phyloP scores from a whole-genome alignment of 2,888 invertebrate species.

The Synergus laeviventris region DNA sequence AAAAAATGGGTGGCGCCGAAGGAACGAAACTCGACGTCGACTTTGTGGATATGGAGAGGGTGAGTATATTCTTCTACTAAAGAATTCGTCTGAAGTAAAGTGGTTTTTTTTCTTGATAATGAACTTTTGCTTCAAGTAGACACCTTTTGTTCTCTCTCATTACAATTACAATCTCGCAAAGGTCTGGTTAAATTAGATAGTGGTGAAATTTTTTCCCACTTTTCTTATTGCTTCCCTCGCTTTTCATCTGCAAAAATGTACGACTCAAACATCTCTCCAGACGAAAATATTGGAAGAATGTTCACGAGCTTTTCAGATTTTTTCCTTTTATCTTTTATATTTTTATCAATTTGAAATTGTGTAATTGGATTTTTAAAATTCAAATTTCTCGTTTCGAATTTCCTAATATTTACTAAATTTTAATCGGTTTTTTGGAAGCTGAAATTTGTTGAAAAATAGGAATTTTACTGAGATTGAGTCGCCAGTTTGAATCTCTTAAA shows the following conservation, averaged over 20 bases:
- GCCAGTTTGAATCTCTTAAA: background rate
- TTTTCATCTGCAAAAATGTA: background rate
- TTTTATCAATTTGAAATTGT: background rate
- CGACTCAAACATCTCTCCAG: background rate
- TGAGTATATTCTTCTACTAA: slow-evolving; percentile 77
- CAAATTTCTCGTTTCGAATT: background rate
- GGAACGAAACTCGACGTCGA: slow-evolving; percentile 98
- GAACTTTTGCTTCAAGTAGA: slow-evolving; percentile 25
- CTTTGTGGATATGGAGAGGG: slow-evolving; percentile 99
- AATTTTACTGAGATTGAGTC: too few relatives aligned
- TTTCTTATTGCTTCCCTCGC: background rate
- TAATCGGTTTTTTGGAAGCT: too few relatives aligned
- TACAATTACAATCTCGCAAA: background rate
- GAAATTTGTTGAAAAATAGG: too few relatives aligned
- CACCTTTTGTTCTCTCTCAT: slow-evolving; percentile 11
- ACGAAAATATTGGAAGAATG: background rate
- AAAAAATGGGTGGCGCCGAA: slow-evolving; percentile 99
- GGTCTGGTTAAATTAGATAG: slow-evolving; percentile 35
- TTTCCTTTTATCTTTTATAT: too few relatives aligned
- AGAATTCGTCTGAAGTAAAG: slow-evolving; percentile 12
- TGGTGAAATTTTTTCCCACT: slow-evolving; percentile 24
- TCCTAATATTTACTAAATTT: slow-evolving; percentile 19
- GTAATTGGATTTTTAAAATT: too few relatives aligned
- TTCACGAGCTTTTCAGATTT: background rate
- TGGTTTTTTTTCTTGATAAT: slow-evolving; percentile 28